Conservation (phyloP, 35 echinoderm and acorn worm species). For the Heliocidaris tuberculata region DNA sequence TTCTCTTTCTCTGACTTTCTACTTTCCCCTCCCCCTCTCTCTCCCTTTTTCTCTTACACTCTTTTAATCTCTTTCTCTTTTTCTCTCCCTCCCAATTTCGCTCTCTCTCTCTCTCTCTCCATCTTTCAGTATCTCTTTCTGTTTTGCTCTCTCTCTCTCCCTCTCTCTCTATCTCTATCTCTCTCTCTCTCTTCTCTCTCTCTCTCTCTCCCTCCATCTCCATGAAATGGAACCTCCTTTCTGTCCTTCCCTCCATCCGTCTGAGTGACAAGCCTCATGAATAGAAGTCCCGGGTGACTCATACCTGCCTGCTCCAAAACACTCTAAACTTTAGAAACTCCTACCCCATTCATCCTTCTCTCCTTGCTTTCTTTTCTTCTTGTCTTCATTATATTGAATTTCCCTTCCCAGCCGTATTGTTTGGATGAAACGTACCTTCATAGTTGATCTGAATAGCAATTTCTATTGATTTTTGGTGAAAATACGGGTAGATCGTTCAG, state of each 20-base stretch:
- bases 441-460: neutral
- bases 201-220: neutral
- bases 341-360: neutral
- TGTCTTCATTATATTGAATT: neutral
- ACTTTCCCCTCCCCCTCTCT: neutral
- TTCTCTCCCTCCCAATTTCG: neutral
- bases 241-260: neutral
- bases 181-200: neutral
- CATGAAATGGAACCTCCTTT: neutral
- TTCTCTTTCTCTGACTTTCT: neutral
- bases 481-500: neutral
- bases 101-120: neutral
- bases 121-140: no score
- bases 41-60: neutral
- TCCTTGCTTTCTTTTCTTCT: neutral
- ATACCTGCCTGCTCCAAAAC: neutral
- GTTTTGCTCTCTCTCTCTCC: neutral
- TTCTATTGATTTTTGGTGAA: neutral
- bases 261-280: neutral
- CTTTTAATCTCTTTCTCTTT: neutral
- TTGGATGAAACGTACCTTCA: neutral
- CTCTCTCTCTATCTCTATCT: neutral
- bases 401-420: neutral
- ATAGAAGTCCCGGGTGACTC: neutral
- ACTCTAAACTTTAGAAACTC: slow-evolving; percentile 4